Percentiles rank a stretch among this genome's conserved stretches.
Conservation (phyloP, 1,140 invertebrate species). For the Dolichoris vasculosae region DNA sequence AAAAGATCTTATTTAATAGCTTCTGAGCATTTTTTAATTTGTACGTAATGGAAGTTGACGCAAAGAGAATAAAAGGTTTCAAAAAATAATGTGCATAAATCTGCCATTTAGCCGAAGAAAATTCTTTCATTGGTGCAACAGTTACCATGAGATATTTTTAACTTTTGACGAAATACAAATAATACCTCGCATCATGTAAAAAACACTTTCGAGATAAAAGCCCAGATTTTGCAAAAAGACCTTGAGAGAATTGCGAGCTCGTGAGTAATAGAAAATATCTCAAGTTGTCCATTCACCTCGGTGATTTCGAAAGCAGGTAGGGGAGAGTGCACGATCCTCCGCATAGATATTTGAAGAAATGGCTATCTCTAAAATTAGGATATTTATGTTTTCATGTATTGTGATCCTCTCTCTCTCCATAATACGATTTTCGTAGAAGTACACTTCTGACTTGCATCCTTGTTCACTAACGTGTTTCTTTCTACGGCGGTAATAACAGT, state of each 20-base stretch:
- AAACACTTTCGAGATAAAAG: neutral
- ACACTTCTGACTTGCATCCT: constrained; percentile 48
- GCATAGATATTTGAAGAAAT: constrained; percentile 63
- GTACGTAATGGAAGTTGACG: neutral
- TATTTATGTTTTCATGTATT: constrained; percentile 63
- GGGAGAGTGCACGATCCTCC: constrained; percentile 57
- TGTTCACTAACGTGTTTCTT: neutral
- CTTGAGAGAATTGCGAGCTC: constrained; percentile 38
- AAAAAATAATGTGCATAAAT: neutral
- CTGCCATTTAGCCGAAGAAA: neutral
- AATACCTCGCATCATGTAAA: constrained; percentile 17
- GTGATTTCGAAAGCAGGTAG: neutral
- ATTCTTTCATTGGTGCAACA: neutral
- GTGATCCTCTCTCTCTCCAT: constrained; percentile 48
- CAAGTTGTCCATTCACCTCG: neutral
- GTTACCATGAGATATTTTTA: neutral
- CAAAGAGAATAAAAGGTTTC: neutral
- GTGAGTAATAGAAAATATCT: neutral
- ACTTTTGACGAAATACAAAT: constrained; percentile 15
- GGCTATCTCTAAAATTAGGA: constrained; percentile 71
- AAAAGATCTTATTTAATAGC: neutral
- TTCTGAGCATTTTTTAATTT: neutral
- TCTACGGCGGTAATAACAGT: neutral
- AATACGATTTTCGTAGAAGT: constrained; percentile 35
- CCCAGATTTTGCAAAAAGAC: neutral